Base-by-base conservation (phyloP, 2,797 vertebrate species). In the Poeciliopsis turneri region DNA sequence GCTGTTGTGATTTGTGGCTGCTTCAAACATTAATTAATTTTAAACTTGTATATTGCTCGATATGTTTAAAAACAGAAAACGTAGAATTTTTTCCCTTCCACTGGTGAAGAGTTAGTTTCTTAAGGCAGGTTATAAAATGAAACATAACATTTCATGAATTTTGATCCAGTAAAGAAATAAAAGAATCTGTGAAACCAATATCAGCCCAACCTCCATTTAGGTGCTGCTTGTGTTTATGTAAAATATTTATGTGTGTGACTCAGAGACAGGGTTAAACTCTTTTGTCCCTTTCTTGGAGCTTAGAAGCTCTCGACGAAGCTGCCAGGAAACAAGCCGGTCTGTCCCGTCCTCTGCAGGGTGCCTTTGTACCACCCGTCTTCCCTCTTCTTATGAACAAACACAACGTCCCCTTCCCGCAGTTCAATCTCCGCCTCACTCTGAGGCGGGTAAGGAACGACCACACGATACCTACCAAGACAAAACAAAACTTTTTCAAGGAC, bases 321-420 rank as follows among this genome's bases (percentile, higher is more conserved):
- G 90, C 98, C 97, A 0, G 98, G 98, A 88, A 99, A 99, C 82
- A 99, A 97, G 75, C 98, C 98, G 0, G 98, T 99, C 92, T 97
- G 97, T 75, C 98, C 98, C 3, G 98, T 99, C 45, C 97, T 96
- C 84, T 99, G 98, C 82, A 99, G 95, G 12, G 98, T 99, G 89
- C 98, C 98, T 95, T 99, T 99, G 94, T 97, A 99, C 98, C 98
- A 99, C 90, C 98, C 98, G n/a, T 99, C 98, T 82, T 99, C 98
- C 3, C 97, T 95, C 80, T 98, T 99, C 94, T 97, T 98, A 92
- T 99, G 98, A 46, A 99, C 98, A 75, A 99, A 99, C 87, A 99
- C 98, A 75, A 99, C 96, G 84, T 99, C 98, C 3, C 98, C 98
- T 90, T 99, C 97, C 87, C 98, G 97, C 61, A 99, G 97, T 92